Evolutionary conservation across 2,113 vertebrate species (phyloP), one percentile per base, ranked within the genome.

Genomic region (Hiodon tergisus): DNA sequence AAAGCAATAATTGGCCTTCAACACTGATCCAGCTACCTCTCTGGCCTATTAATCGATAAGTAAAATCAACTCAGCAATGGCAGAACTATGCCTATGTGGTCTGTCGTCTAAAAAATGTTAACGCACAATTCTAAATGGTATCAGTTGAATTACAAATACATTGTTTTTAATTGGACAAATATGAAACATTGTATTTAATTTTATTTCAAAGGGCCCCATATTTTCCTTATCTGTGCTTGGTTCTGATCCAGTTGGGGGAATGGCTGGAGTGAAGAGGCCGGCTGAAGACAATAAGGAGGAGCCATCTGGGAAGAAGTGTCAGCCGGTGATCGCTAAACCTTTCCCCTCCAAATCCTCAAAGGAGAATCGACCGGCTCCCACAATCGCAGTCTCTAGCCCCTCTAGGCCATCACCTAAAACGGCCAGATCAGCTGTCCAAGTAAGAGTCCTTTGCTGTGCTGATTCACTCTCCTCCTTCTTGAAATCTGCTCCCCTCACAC

Each of bases 241-340:
- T 66, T 65, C 58, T 51, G 31, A 31, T 81, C 73, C 76, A 98
- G 96, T 97, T 74, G 96, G 95, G 14, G 96, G 96, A 10, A 78
- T 95, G 88, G 93, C 83, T 1, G 94, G 91, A 0, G 80, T 97
- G 46, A 98, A 99, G 78, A 93, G 97, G 60, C 89, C 94, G 1
- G 88, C 92, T 0, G 89, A 91, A 0, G 83, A 74, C 2, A 52
- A 87, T 1, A 76, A 73, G 0, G 91, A 92, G 54, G 90, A 91
- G 4, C 90, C 88, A 0, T 74, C 84, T 0, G 95, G 90, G 69
- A 98, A 95, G 88, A 97, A 94, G 84, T 88, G 87, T 63, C 75
- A 85, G 2, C 83, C 88, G 0, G 89, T 82, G 8, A 67, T 76
- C 0, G 78, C 81, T 0, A 89, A 88, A 73, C 75, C 81, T 54